Conservation (phyloP, 2,888 invertebrate species). For the Eilema depressum region DNA sequence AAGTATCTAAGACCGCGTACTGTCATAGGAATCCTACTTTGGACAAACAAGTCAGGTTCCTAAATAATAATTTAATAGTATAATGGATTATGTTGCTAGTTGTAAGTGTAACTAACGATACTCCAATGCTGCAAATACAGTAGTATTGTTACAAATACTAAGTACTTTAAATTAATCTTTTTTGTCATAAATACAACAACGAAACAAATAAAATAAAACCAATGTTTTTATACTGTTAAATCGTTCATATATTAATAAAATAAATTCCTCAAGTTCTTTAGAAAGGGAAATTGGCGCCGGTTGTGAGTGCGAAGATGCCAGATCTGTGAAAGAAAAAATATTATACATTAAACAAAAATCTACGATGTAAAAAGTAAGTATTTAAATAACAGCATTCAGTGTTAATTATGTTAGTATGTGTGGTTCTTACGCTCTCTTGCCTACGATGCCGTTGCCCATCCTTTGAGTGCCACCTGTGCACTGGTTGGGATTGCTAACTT, state of each 20-base stretch:
- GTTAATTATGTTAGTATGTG: not conserved
- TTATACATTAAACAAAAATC: not conserved
- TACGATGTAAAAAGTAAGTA: not conserved
- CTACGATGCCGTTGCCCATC: conserved; percentile 67
- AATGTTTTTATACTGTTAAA: not conserved
- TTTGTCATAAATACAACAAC: too few relatives aligned
- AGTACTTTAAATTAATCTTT: too few relatives aligned
- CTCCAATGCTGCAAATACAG: too few relatives aligned
- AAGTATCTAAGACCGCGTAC: too few relatives aligned
- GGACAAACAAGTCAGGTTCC: too few relatives aligned
- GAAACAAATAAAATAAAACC: not conserved
- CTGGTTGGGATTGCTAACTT: conserved; percentile 57
- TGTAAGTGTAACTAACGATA: too few relatives aligned
- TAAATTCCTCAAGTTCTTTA: conserved; percentile 30
- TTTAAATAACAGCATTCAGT: not conserved
- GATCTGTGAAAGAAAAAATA: conserved; percentile 9
- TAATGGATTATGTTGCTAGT: too few relatives aligned
- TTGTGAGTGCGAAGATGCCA: conserved; percentile 45
- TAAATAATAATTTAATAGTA: too few relatives aligned
- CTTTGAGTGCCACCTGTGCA: conserved; percentile 58
- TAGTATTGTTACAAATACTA: too few relatives aligned
- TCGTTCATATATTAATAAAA: not conserved
- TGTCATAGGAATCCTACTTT: too few relatives aligned
- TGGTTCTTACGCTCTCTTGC: conserved; percentile 63
- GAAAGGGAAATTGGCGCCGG: conserved; percentile 57